Evolutionary conservation across 2,113 vertebrate species (phyloP).

Genomic region (Probosciger aterrimus): DNA sequence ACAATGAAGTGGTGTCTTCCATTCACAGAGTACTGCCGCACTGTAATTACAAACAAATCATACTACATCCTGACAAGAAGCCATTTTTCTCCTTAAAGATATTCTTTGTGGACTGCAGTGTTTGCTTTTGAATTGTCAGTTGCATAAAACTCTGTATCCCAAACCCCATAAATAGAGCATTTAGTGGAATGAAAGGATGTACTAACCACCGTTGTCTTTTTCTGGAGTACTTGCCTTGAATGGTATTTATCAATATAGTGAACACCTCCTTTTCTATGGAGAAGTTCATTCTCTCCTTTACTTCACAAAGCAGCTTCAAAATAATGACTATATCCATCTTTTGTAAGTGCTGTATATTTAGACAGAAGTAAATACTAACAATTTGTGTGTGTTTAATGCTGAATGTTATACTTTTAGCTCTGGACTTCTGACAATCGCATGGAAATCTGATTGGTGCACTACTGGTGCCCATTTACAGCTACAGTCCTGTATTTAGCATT

Average conservation of each 20-base stretch:
- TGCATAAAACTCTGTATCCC: neutral
- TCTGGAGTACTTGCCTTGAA: neutral
- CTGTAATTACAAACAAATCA: neutral
- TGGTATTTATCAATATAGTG: neutral
- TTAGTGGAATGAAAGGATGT: neutral
- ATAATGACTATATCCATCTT: neutral
- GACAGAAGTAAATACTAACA: neutral
- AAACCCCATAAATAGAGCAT: neutral
- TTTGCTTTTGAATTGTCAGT: slow-evolving; percentile 14
- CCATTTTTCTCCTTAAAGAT: neutral
- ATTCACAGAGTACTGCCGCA: neutral
- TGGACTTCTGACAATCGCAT: neutral
- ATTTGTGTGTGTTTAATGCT: neutral
- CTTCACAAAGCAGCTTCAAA: neutral
- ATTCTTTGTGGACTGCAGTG: neutral
- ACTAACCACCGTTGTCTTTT: neutral
- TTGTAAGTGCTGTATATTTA: neutral
- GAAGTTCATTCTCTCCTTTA: neutral
- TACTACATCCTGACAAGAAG: neutral
- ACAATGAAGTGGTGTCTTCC: neutral
- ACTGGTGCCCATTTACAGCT: neutral
- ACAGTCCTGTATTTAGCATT: neutral
- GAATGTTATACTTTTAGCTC: neutral
- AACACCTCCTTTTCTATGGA: neutral
- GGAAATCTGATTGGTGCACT: neutral